Conservation (phyloP, 2,113 vertebrate species). For the Motacilla tschutschensis region DNA sequence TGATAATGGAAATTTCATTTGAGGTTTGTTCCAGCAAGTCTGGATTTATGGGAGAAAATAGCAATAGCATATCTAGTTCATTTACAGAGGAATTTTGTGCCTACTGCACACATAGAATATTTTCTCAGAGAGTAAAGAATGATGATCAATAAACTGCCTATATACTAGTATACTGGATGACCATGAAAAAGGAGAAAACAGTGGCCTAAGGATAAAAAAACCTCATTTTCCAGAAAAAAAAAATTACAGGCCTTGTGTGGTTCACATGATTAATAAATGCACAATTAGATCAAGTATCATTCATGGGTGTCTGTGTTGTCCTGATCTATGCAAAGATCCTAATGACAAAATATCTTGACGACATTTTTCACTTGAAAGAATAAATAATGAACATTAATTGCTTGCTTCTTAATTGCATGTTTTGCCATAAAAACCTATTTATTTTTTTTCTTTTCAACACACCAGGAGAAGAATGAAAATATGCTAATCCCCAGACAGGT, state of each 20-base stretch:
- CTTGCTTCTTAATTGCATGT: background rate
- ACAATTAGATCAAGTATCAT: background rate
- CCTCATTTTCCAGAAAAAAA: background rate
- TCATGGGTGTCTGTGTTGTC: background rate
- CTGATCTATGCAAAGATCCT: background rate
- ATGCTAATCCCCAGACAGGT: background rate
- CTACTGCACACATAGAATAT: background rate
- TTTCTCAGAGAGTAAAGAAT: background rate
- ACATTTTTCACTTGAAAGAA: background rate
- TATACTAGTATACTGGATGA: background rate
- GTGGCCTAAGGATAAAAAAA: background rate
- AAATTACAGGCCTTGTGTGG: background rate
- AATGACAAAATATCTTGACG: background rate
- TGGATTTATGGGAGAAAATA: background rate
- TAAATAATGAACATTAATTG: background rate
- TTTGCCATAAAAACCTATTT: background rate
- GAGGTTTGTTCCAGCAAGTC: background rate
- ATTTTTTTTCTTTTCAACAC: background rate
- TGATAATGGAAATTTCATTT: background rate
- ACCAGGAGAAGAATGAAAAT: background rate
- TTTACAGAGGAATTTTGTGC: background rate
- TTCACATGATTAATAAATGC: background rate
- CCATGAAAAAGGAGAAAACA: background rate
- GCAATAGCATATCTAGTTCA: background rate
- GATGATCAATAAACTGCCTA: background rate